Evolutionary conservation across 2,113 vertebrate genomes (phyloP), one percentile per base, ranked within the genome.

Genomic region (Nesoenas mayeri): DNA sequence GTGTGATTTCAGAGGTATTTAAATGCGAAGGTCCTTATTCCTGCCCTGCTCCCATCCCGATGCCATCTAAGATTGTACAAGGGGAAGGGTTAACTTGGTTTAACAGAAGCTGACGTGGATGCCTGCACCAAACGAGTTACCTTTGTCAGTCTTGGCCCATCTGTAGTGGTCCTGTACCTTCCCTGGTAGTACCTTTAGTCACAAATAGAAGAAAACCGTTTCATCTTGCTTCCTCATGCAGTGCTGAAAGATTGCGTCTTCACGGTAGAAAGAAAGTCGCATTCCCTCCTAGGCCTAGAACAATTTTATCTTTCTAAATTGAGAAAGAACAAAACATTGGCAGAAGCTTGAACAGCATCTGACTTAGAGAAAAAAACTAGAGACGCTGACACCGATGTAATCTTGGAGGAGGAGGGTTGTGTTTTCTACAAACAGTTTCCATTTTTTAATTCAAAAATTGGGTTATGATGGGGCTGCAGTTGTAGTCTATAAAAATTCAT

Each of bases 251-350:
- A 77, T 61, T 82, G 79, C 85, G 65, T 87, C 85, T 79, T 90
- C 47, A 13, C 77, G 82, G 79, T 96, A 87, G 94, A 93, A 91
- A 83, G 78, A 66, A 87, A 93, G 87, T 74, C 24, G 7, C 31
- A 5, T 58, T 86, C 91, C 96, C 97, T 96, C 72, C 83, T 96
- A 97, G 95, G 95, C 74, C 60, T 94, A 95, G 89, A 93, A 82
- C 42, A 48, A 94, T 97, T 78, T 81, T 93, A 57, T 97, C 97
- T 98, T 98, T 98, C 97, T 96, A 85, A 97, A 93, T 57, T 44
- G 93, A 98, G 96, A 97, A 98, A 98, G 98, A 97, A 97, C 97
- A 98, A 98, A 98, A 98, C 98, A 98, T 98, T 98, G 98, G 98
- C 97, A 98, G 96, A 98, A 91, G 87, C 92, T 95, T 91, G 67